These are phyloP conservation scores for Drosophila longiperda DNA, from an alignment of 2,888 invertebrate genomes.

Conservation along the genomic window DNA sequence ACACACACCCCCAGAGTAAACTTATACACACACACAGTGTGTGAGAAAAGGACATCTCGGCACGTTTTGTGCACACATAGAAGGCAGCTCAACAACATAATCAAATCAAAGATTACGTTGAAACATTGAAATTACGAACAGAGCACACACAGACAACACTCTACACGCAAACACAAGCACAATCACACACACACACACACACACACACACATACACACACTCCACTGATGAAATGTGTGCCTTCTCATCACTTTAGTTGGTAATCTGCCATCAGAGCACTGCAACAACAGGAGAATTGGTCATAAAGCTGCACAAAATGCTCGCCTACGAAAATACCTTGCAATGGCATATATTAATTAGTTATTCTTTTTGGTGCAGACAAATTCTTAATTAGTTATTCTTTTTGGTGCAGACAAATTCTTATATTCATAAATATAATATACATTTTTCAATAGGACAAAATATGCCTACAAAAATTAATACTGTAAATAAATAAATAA, in stretches of 20 bases:
- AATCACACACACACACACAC: conserved; percentile 31
- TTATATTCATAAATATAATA: no score
- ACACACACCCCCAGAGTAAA: conserved; percentile 9
- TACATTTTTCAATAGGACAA: not conserved
- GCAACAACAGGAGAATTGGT: conserved; percentile 26
- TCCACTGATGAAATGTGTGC: conserved; percentile 49
- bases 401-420: no score
- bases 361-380: no score
- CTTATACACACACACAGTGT: not conserved
- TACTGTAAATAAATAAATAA: not conserved
- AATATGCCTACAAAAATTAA: not conserved
- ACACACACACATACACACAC: conserved; percentile 23
- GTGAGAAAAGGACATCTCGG: conserved; percentile 49
- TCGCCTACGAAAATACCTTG: conserved; percentile 15
- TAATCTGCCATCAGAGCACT: conserved; percentile 41
- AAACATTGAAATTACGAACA: conserved; percentile 77
- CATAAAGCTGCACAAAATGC: not conserved
- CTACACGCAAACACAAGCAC: conserved; percentile 21
- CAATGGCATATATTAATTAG: not conserved
- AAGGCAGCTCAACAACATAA: conserved; percentile 77
- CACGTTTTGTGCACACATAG: conserved; percentile 59
- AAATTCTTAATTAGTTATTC: no score
- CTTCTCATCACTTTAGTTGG: conserved; percentile 58
- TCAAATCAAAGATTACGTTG: conserved; percentile 82
- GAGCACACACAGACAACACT: conserved; percentile 48